These are phyloP conservation scores for Manis crassicaudata DNA, from an alignment of 2,797 vertebrate genomes.

Conservation along the genomic window DNA sequence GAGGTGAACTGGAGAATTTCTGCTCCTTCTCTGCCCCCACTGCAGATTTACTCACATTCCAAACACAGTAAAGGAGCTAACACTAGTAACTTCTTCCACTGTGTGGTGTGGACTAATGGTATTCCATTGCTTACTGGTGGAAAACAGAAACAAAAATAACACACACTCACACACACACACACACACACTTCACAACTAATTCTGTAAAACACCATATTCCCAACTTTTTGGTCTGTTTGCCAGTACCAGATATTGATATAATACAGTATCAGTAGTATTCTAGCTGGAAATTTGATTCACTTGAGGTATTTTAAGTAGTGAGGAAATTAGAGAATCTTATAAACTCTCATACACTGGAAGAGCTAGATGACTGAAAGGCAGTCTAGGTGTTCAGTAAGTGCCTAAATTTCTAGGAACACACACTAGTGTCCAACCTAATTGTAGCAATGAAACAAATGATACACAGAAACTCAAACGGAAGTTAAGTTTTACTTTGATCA, in stretches of 20 bases:
- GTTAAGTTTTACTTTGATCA: background rate
- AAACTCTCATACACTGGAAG: background rate
- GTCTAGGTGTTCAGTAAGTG: background rate
- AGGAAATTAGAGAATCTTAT: background rate
- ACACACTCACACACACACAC: background rate
- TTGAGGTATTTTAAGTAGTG: background rate
- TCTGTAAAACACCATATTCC: background rate
- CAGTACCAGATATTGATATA: background rate
- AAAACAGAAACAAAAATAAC: background rate
- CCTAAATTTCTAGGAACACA: background rate
- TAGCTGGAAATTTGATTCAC: background rate
- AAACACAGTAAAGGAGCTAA: background rate
- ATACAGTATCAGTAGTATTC: background rate
- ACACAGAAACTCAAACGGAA: background rate
- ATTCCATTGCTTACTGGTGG: background rate
- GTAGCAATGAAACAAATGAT: background rate
- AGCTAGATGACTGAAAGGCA: background rate
- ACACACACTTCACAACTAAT: background rate
- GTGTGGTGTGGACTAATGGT: background rate
- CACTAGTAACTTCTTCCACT: background rate
- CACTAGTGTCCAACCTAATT: background rate
- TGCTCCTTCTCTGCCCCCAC: background rate
- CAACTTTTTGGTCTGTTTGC: background rate
- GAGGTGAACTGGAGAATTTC: background rate
- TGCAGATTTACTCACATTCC: background rate